Evolutionary conservation across 1,140 invertebrate species (phyloP).

Genomic region (Sipha flava): DNA sequence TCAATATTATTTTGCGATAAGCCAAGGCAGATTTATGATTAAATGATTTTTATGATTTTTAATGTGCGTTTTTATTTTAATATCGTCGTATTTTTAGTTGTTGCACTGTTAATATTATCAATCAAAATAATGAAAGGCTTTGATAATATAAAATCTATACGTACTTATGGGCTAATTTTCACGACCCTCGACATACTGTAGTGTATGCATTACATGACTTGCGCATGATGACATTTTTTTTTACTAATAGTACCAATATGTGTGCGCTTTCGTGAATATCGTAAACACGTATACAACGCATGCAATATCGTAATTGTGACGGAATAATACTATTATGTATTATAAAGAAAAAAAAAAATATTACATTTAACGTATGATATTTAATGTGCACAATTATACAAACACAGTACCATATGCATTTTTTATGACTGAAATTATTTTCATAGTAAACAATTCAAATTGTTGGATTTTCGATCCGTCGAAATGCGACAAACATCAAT

Average conservation of each 20-base stretch:
- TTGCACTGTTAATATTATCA: neutral
- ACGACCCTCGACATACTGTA: neutral
- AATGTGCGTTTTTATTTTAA: neutral
- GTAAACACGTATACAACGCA: neutral
- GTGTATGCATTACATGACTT: neutral
- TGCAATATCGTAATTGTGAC: too few species aligned
- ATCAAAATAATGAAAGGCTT: neutral
- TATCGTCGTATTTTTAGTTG: neutral
- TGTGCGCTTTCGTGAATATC: neutral
- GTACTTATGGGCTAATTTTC: neutral
- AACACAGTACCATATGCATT: too few species aligned
- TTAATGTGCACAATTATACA: too few species aligned
- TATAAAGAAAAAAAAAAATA: too few species aligned
- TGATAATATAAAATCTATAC: neutral
- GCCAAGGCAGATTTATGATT: neutral
- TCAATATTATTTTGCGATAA: neutral
- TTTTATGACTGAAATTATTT: too few species aligned
- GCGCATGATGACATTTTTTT: too few species aligned
- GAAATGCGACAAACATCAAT: too few species aligned
- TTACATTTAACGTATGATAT: too few species aligned
- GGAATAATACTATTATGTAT: too few species aligned
- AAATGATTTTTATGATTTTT: neutral
- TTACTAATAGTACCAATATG: neutral
- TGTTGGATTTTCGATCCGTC: too few species aligned
- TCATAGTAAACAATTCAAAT: too few species aligned